These are phyloP conservation scores for Deroplatys truncata DNA, from an alignment of 2,888 invertebrate species.

Conservation along the genomic window DNA sequence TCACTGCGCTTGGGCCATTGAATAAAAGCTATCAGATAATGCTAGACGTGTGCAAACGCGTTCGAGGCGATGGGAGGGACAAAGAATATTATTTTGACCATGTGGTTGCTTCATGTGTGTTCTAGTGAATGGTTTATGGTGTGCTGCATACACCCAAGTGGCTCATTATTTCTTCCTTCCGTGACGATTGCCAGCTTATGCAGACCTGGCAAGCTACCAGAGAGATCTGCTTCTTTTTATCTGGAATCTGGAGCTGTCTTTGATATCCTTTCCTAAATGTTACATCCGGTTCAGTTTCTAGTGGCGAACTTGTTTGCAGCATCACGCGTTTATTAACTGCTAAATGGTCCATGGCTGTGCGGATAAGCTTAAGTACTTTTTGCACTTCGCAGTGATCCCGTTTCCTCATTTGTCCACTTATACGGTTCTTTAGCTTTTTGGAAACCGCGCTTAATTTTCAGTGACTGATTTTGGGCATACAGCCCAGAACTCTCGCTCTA, in stretches of 20 bases:
- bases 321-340: background rate
- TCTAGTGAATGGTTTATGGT: background rate
- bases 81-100: background rate
- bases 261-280: background rate
- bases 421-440: background rate
- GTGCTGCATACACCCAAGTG: background rate
- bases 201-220: background rate
- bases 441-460: too few relatives aligned
- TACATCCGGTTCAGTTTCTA: background rate
- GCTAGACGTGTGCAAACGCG: background rate
- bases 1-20: background rate
- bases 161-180: background rate
- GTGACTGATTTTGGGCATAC: too few relatives aligned
- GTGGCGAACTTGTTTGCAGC: background rate
- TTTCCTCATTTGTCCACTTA: background rate
- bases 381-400: background rate
- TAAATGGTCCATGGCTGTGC: background rate
- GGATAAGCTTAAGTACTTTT: background rate
- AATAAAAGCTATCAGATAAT: background rate
- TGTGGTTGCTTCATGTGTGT: background rate
- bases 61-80: background rate
- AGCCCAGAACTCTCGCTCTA: too few relatives aligned
- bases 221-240: background rate
- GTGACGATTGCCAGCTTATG: background rate
- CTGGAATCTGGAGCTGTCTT: background rate